These are phyloP conservation scores for Acheta domesticus DNA, from an alignment of 2,888 invertebrate species.

Conservation along the genomic window DNA sequence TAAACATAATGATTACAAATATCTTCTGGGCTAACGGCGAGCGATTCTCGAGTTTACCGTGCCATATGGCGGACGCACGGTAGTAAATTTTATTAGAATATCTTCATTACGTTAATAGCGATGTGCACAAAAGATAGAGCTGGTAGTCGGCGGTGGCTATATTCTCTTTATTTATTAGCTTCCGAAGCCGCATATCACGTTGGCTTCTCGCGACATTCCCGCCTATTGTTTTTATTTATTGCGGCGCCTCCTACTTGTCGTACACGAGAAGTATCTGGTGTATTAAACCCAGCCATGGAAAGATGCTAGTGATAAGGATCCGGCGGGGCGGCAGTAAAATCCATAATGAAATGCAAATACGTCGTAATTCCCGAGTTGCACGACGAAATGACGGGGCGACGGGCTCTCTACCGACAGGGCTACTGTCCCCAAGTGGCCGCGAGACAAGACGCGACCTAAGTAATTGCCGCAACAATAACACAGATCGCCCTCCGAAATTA, in stretches of 20 bases:
- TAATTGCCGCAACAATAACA: slow-evolving; percentile 3
- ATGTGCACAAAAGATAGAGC: neutral
- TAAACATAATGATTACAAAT: neutral
- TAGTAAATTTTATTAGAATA: neutral
- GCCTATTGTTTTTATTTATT: slow-evolving; percentile 1
- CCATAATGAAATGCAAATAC: slow-evolving; percentile 11
- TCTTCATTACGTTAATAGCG: slow-evolving; percentile 18
- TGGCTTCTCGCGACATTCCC: neutral
- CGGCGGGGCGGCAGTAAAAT: neutral
- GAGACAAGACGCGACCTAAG: neutral
- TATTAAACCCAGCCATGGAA: neutral
- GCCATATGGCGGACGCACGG: neutral
- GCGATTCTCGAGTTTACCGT: neutral
- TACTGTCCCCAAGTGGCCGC: neutral
- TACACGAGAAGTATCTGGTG: neutral
- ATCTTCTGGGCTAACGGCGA: neutral
- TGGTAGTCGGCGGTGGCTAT: neutral
- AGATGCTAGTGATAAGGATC: neutral
- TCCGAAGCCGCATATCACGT: neutral
- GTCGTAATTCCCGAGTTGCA: slow-evolving; percentile 11
- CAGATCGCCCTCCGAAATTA: neutral
- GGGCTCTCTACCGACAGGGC: neutral
- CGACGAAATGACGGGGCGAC: neutral
- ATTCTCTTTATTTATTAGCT: neutral
- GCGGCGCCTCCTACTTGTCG: neutral